These are phyloP conservation scores for Dinoponera quadriceps DNA, from an alignment of 1,140 invertebrate genomes.

Conservation along the genomic window DNA sequence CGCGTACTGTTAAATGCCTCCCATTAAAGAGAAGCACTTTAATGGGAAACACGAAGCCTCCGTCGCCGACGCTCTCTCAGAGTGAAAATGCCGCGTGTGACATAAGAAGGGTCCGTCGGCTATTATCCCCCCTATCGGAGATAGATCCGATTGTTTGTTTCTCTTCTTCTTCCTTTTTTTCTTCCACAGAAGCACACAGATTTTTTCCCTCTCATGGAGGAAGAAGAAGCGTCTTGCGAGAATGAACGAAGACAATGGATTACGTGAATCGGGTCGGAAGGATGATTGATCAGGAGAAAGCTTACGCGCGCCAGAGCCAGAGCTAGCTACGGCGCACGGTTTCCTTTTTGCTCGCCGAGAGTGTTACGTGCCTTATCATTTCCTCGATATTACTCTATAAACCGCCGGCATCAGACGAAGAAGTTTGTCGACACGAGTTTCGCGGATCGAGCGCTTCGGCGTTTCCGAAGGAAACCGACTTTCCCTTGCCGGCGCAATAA, in stretches of 20 bases:
- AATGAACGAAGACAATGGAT: constrained; percentile 45
- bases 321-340: background rate
- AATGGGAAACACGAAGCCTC: background rate
- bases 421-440: constrained; percentile 48
- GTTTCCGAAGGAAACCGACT: constrained; percentile 40
- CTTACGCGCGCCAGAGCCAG: background rate
- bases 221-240: constrained; percentile 28
- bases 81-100: constrained; percentile 14
- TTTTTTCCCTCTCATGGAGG: background rate
- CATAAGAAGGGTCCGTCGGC: background rate
- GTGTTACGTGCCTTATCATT: constrained; percentile 32
- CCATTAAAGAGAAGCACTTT: constrained; percentile 6
- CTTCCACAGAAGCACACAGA: background rate
- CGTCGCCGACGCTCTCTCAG: background rate
- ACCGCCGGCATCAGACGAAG: background rate
- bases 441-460: constrained; percentile 31
- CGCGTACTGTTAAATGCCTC: constrained; percentile 30
- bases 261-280: constrained; percentile 53
- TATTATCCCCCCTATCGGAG: background rate
- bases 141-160: constrained; percentile 8
- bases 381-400: constrained; percentile 30
- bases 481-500: constrained; percentile 50
- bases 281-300: constrained; percentile 58
- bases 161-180: constrained; percentile 4
- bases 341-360: constrained; percentile 21